Base-by-base conservation (phyloP, 2,888 invertebrate genomes). In the Aplocera efformata region DNA sequence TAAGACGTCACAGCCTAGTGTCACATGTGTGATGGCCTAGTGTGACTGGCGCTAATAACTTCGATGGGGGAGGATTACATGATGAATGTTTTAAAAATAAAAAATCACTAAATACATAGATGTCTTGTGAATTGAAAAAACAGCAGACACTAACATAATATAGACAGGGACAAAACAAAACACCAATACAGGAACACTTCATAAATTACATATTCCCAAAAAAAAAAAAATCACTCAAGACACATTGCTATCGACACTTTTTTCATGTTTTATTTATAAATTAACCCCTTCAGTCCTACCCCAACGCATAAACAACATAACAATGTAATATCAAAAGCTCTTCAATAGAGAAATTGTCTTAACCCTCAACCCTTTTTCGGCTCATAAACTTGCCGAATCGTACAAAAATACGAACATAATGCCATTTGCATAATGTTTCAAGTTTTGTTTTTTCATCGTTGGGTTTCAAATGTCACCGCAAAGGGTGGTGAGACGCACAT, bases 391-490 rank as follows among this genome's bases (percentile, higher is more conserved):
- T 72, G 70, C 72, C 72, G 76, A 80, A 83, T 78, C 74, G 78
- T 74, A 81, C 83, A 85, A 86, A 88, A 86, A 88, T 83, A 79
- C 71, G 77, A 75, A 77, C 82, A 84, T 84, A 82, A 83, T 82
- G 84, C 72, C 86, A 88, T 88, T 88, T 88, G 88, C 88, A 88
- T 88, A 86, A 83, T 82, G 79, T 86, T 83, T 78, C 64, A 54
- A 72, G 81, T 79, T 77, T 84, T 86, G 83, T 85, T 86, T 86
- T 88, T 85, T 84, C 82, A 81, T 81, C 79, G 67, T 70, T 74
- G 70, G 76, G 76, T 83, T 79, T 80, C 77, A 88, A 88, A 88
- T 88, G 88, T 88, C 88, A 88, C 84, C 86, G 72, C 85, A 79
- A 70, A 67, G 67, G 63, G 72, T 55, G 85, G 67, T 81, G 88